Evolutionary conservation across 2,888 invertebrate species (phyloP).

Genomic region (Rambutsinella grinnellia): DNA sequence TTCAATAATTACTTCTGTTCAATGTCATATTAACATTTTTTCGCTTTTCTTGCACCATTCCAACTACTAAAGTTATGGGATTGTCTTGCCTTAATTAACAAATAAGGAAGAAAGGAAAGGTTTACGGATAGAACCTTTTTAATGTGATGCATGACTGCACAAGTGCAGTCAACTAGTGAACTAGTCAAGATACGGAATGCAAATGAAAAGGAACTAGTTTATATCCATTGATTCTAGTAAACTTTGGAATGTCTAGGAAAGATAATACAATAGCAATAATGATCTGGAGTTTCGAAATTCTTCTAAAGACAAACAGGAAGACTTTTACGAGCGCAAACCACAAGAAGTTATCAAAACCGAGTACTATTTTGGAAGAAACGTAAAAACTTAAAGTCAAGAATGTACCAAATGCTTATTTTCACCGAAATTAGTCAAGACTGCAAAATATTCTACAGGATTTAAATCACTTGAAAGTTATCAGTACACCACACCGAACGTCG

Average conservation of each 20-base stretch:
- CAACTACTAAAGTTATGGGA: background rate
- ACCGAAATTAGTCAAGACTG: background rate
- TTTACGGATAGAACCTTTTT: no score
- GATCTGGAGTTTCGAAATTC: no score
- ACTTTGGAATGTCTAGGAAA: no score
- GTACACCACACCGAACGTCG: no score
- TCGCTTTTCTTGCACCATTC: background rate
- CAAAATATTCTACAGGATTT: background rate
- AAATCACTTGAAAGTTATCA: slow-evolving; percentile 11
- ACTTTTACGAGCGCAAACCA: no score
- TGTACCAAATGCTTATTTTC: no score
- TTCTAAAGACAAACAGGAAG: no score
- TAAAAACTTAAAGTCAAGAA: no score
- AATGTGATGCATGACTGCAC: background rate
- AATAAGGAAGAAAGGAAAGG: background rate
- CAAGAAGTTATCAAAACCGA: no score
- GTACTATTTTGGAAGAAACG: no score
- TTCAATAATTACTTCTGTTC: background rate
- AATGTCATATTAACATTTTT: slow-evolving; percentile 27
- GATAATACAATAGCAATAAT: no score
- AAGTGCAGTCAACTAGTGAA: background rate
- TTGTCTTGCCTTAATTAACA: background rate
- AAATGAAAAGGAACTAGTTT: background rate
- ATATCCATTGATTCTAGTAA: no score
- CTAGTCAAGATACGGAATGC: background rate